phyloP scores from a whole-genome alignment of 2,113 vertebrate species.

The Rhinoderma darwinii region DNA sequence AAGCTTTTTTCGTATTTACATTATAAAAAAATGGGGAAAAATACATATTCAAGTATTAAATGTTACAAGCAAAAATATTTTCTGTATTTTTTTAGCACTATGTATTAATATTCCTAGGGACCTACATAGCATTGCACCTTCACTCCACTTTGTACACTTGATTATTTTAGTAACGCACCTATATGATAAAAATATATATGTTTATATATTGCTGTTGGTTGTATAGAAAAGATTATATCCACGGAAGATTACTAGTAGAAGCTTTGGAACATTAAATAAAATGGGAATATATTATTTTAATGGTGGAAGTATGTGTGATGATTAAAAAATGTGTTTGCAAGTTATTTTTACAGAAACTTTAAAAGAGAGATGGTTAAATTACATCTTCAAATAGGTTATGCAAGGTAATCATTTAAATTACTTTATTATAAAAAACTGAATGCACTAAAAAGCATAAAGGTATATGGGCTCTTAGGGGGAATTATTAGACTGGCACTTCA shows the following conservation, averaged over 20 bases:
- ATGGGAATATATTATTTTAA: background rate
- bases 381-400: background rate
- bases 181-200: slow-evolving; percentile 61
- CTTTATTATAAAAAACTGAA: background rate
- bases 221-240: slow-evolving; percentile 8
- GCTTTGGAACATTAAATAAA: background rate
- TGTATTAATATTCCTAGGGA: background rate
- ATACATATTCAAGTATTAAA: background rate
- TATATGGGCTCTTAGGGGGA: background rate
- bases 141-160: slow-evolving; percentile 64
- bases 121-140: slow-evolving; percentile 61
- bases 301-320: background rate
- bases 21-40: background rate
- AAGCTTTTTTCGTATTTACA: background rate
- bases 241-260: background rate
- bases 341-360: background rate
- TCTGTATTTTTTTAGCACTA: background rate
- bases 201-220: slow-evolving; percentile 56
- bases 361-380: background rate
- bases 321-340: background rate
- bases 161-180: slow-evolving; percentile 66
- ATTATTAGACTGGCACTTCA: too few relatives aligned
- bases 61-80: background rate
- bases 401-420: background rate
- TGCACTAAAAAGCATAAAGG: background rate